Evolutionary conservation across 2,888 invertebrate species (phyloP).

Genomic region (Hipparchia semele): DNA sequence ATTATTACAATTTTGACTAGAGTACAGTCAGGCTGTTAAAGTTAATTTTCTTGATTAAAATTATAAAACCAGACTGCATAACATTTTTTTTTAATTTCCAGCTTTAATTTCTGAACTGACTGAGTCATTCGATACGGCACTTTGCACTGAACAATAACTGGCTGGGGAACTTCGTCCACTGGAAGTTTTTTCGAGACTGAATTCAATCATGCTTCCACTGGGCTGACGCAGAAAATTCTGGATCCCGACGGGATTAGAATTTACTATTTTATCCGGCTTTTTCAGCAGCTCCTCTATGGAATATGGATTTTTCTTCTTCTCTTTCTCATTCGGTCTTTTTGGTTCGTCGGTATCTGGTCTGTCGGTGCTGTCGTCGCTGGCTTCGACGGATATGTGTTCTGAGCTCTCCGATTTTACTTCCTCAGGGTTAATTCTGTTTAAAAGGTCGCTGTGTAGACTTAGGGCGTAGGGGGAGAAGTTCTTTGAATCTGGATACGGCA

Average conservation of each 20-base stretch:
- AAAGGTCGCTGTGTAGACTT: constrained; percentile 64
- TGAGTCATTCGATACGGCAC: constrained; percentile 69
- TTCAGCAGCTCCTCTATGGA: constrained; percentile 94
- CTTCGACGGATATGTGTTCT: constrained; percentile 80
- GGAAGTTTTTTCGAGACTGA: constrained; percentile 57
- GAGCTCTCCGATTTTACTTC: constrained; percentile 72
- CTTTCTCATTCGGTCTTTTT: constrained; percentile 65
- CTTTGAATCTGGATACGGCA: constrained; percentile 76
- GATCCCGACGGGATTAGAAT: constrained; percentile 62
- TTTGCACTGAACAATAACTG: constrained; percentile 73
- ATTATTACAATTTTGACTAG: constrained; percentile 35
- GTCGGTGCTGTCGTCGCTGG: constrained; percentile 85
- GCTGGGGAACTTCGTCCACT: constrained; percentile 76
- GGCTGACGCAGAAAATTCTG: constrained; percentile 81
- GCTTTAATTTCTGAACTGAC: constrained; percentile 70
- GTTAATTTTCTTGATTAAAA: background rate
- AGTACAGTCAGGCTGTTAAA: constrained; percentile 11
- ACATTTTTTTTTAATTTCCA: constrained; percentile 54
- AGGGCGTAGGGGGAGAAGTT: constrained; percentile 71
- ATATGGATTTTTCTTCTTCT: constrained; percentile 90
- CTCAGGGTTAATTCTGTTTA: constrained; percentile 67
- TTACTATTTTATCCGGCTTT: constrained; percentile 87
- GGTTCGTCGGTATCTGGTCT: constrained; percentile 73
- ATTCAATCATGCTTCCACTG: constrained; percentile 82
- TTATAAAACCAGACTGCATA: constrained; percentile 10